Evolutionary conservation across 2,113 vertebrate species (phyloP).

Genomic region (Hucho hucho): DNA sequence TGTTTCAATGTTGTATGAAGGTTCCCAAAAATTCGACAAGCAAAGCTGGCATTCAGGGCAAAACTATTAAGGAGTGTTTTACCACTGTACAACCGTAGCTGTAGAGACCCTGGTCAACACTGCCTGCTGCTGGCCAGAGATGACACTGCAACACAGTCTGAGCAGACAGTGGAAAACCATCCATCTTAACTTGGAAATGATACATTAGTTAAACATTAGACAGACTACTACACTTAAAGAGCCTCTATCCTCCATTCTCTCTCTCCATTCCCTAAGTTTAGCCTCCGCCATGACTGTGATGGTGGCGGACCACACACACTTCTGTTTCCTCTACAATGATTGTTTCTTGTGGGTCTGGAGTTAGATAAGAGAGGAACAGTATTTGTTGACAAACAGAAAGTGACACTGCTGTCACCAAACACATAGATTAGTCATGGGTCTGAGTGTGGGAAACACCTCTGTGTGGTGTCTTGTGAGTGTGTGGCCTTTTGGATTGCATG

Average conservation of each 20-base stretch:
- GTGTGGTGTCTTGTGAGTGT: background rate
- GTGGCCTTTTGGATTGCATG: background rate
- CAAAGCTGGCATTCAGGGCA: no score
- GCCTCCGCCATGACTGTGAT: background rate
- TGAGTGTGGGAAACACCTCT: background rate
- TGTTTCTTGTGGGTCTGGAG: background rate
- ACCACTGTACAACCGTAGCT: no score
- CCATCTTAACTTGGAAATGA: background rate
- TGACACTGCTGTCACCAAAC: background rate
- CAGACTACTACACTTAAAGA: background rate
- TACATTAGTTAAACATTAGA: background rate
- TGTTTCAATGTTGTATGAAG: no score
- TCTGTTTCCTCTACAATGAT: background rate
- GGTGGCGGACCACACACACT: no score
- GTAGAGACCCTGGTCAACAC: background rate
- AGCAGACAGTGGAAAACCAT: background rate
- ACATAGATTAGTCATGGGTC: background rate
- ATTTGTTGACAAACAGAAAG: constrained; percentile 8
- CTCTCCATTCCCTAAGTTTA: no score
- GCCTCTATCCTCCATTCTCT: background rate
- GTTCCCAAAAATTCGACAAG: no score
- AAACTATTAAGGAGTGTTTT: no score
- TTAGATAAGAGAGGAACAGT: background rate
- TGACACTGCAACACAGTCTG: background rate
- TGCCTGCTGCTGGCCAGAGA: background rate